Evolutionary conservation across 53 echinoderm and acorn worm species (phyloP), one percentile per base, ranked within the genome.

Genomic region (Apostichopus leukothele): DNA sequence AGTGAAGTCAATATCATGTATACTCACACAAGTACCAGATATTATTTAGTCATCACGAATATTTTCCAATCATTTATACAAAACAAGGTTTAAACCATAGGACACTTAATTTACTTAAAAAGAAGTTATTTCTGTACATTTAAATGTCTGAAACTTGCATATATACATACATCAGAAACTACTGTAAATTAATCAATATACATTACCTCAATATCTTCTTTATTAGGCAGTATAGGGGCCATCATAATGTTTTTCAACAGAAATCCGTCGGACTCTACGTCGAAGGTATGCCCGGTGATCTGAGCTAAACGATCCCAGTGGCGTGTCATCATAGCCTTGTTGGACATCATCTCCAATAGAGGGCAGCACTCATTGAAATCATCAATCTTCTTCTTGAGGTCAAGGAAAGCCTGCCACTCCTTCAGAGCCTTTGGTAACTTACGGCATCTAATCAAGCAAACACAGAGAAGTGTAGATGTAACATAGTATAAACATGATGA

Each of bases 341-440:
- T 94, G 71, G 99, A 91, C 96, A 99, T 99, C 94, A 99, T 95
- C 92, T 99, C 99, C 91, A 99, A 67, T 12, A 99, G 92, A 21
- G 99, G 99, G 78, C 99, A 99, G 86, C 96, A 96, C 76, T 99
- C 99, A 79, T 92, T 99, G 91, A 99, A 99, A 91, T 99, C 99
- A 60, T 99, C 99, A 50, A 99, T 99, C 91, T 95, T 99, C 93
- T 99, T 90, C 93, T 99, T 99, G 60, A 99, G 93, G 60, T 99
- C 99, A 83, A 99, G 87, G 92, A 99, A 99, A 50, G 99, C 99
- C 84, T 96, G 99, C 99, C 99, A 99, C 63, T 99, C 99, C 86
- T 99, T 99, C 55, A 99, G 92, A 50, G 99, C 99, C 79, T 96
- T 99, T 75, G 99, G 99, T 16, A 99, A 90, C 89, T 96, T 99